Base-by-base conservation (phyloP, 2,888 invertebrate species). In the Cantharis rufa region DNA sequence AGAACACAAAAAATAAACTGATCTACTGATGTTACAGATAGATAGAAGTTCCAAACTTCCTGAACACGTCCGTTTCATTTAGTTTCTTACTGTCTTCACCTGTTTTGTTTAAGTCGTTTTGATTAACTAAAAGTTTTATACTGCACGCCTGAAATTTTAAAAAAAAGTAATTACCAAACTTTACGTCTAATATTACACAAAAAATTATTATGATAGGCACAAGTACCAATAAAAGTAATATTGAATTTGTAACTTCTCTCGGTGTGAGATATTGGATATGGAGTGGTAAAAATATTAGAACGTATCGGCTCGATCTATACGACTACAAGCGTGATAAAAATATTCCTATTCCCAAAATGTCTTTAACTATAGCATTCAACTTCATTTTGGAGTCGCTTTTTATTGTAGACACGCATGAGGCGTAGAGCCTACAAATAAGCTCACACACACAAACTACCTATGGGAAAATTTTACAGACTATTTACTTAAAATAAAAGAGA, bases 211-310 rank as follows among this genome's bases (percentile, higher is more conserved):
- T 48, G 48, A 48, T n/a, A 48, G 2, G n/a, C 48, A n/a, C n/a
- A 48, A n/a, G n/a, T 48, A 48, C 48, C 48, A 48, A 48, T 48
- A 48, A 48, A 48, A 48, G 48, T n/a, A 48, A 48, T 48, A 48
- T 48, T 48, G 48, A 48, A 48, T 48, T 48, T 48, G 48, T 48
- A 48, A 48, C 48, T 48, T 48, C n/a, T 48, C 48, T 48, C 48
- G 48, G 72, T 72, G 73, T 28, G 61, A 62, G 71, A 71, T 75
- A 78, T 72, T 75, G 78, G 69, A 78, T 72, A 72, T 71, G 74
- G 72, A 78, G 78, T 72, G 71, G 74, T 78, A 71, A 71, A 77
- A 70, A 78, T 78, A 78, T 78, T 75, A 18, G 75, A 75, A 78
- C 78, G 78, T 72, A 75, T 78, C 72, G 66, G 66, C 74, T 78